phyloP scores from a whole-genome alignment of 2,113 vertebrate genomes.

The Mionectes macconnelli region DNA sequence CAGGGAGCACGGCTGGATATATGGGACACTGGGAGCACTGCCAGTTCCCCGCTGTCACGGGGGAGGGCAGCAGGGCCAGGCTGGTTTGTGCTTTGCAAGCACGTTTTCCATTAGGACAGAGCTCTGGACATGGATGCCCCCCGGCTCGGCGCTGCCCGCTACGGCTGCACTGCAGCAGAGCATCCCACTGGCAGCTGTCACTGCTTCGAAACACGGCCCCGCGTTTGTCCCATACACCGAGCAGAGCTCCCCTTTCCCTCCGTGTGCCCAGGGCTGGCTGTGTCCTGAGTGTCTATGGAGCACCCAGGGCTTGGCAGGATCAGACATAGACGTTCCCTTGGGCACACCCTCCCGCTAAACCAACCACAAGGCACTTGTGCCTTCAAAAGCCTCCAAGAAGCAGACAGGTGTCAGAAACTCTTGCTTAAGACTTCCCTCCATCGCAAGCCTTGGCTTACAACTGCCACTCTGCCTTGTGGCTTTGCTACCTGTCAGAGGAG shows the following conservation, averaged over 20 bases:
- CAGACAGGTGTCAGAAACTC: background rate
- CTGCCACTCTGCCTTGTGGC: background rate
- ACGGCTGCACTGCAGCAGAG: rapidly evolving
- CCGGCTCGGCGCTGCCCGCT: background rate
- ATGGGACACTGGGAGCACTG: background rate
- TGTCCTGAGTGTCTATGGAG: too few species aligned
- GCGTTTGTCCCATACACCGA: rapidly evolving
- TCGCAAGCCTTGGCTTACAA: background rate
- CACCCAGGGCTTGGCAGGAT: background rate
- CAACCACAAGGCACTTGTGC: rapidly evolving
- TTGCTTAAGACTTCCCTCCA: background rate
- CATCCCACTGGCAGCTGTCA: too few species aligned
- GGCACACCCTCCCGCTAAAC: background rate
- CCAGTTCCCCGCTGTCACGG: background rate
- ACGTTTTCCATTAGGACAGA: background rate
- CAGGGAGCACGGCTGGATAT: background rate
- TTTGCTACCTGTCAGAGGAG: background rate
- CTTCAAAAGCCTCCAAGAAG: background rate
- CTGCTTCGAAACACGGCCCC: background rate
- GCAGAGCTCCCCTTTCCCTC: background rate
- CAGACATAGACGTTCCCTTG: background rate
- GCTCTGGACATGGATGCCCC: background rate
- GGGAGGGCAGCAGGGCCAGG: background rate
- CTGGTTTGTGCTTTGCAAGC: background rate
- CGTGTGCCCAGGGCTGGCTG: background rate